phyloP scores from a whole-genome alignment of 2,113 vertebrate genomes.

The Sinocyclocheilus anophthalmus region DNA sequence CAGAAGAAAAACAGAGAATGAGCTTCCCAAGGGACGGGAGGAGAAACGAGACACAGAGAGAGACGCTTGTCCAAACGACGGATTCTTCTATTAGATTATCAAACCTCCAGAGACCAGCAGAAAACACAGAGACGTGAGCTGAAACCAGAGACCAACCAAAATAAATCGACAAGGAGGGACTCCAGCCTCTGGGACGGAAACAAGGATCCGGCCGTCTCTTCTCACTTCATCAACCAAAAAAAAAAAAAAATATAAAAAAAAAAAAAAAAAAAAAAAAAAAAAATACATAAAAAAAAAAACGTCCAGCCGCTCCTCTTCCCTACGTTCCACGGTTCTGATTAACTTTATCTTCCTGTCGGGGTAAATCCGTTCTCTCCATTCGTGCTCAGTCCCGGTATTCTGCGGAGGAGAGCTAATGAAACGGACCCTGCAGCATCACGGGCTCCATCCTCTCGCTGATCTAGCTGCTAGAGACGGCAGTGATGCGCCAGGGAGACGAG shows the following conservation, averaged over 20 bases:
- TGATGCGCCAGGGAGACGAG: neutral
- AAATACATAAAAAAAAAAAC: too few species aligned
- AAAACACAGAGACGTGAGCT: constrained; percentile 54
- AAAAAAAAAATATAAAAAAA: too few species aligned
- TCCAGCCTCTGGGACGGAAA: neutral
- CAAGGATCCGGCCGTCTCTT: constrained; percentile 21
- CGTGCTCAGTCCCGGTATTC: neutral
- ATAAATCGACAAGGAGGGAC: constrained; percentile 21
- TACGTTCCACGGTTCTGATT: neutral
- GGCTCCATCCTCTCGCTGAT: constrained; percentile 5
- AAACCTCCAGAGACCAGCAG: constrained; percentile 56
- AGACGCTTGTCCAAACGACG: constrained; percentile 52
- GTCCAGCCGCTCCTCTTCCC: neutral
- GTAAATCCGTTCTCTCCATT: neutral
- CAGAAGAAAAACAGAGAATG: neutral
- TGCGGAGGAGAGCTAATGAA: neutral
- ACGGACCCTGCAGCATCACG: constrained; percentile 13
- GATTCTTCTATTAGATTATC: constrained; percentile 44
- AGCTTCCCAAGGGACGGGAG: neutral
- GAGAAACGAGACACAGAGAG: neutral
- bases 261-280: too few species aligned
- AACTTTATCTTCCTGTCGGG: neutral
- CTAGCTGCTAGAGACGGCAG: neutral
- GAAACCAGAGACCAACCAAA: constrained; percentile 54
- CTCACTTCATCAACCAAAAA: constrained; percentile 9